Percentiles rank a stretch among this genome's conserved stretches.
These are phyloP conservation scores for Muschampia staudingeri DNA, from an alignment of 2,888 invertebrate species.

Conservation along the genomic window DNA sequence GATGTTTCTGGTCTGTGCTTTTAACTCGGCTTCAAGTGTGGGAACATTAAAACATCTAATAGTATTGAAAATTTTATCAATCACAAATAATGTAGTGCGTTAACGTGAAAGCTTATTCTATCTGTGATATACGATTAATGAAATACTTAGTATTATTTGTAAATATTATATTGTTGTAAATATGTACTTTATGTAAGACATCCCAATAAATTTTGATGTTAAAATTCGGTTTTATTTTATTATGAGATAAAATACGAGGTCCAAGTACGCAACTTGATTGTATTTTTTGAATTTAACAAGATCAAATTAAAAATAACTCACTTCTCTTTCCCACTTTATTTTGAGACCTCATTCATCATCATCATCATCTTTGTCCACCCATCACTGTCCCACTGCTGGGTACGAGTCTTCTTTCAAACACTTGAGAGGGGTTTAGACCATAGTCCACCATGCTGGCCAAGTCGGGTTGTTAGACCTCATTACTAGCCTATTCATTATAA, in stretches of 20 bases:
- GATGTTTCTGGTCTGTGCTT: conserved; percentile 27
- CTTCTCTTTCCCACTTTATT: too few relatives aligned
- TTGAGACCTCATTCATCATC: too few relatives aligned
- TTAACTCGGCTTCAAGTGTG: conserved; percentile 31
- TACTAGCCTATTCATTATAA: too few relatives aligned
- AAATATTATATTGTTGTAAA: conserved; percentile 32
- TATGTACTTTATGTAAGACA: background rate
- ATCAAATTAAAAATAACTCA: too few relatives aligned
- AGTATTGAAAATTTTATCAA: conserved; percentile 3
- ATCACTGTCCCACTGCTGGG: too few relatives aligned
- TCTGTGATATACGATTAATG: conserved; percentile 46
- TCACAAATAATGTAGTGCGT: conserved; percentile 31
- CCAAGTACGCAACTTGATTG: too few relatives aligned
- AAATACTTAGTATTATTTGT: conserved; percentile 30
- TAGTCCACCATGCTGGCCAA: too few relatives aligned
- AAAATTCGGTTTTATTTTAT: background rate
- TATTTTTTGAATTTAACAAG: too few relatives aligned
- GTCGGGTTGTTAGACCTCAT: too few relatives aligned
- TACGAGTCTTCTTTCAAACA: too few relatives aligned
- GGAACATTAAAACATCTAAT: conserved; percentile 17
- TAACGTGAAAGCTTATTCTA: conserved; percentile 33
- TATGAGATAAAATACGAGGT: background rate
- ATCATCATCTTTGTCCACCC: too few relatives aligned
- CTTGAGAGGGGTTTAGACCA: too few relatives aligned
- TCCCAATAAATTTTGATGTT: conserved; percentile 21